These are phyloP conservation scores for Rhynchophorus ferrugineus DNA, from an alignment of 1,140 invertebrate genomes.

Conservation along the genomic window DNA sequence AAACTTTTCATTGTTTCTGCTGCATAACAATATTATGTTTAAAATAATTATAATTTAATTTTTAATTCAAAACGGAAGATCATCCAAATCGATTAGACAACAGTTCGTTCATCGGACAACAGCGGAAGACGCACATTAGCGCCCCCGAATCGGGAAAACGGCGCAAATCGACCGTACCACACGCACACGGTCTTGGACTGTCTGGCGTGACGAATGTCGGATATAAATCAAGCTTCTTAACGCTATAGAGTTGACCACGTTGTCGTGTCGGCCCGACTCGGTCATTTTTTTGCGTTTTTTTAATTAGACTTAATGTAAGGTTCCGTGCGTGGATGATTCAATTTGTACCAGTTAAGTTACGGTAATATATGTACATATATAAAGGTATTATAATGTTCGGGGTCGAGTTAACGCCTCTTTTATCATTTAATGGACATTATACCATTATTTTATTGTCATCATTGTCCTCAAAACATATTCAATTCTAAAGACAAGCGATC, in stretches of 20 bases:
- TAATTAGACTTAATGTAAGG: background rate
- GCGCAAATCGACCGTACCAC: background rate
- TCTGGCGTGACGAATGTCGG: background rate
- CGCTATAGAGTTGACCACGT: background rate
- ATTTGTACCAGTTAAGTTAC: background rate
- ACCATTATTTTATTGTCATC: too few species aligned
- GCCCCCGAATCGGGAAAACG: background rate
- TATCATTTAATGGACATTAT: too few species aligned
- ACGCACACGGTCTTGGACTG: too few species aligned
- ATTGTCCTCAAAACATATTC: background rate
- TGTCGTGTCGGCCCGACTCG: background rate
- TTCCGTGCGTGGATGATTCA: background rate
- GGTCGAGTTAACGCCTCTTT: too few species aligned
- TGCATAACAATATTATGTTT: too few species aligned
- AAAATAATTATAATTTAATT: too few species aligned
- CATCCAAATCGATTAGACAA: background rate
- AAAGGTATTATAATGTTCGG: too few species aligned
- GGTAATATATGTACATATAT: background rate
- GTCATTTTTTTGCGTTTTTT: background rate
- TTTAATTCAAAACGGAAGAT: background rate
- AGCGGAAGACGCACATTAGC: background rate
- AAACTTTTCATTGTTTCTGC: too few species aligned
- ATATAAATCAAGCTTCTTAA: background rate
- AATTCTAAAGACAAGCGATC: background rate
- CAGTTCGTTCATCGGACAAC: background rate